Evolutionary conservation across 2,888 invertebrate genomes (phyloP), one percentile per base, ranked within the genome.

Genomic region (Deroplatys truncata): DNA sequence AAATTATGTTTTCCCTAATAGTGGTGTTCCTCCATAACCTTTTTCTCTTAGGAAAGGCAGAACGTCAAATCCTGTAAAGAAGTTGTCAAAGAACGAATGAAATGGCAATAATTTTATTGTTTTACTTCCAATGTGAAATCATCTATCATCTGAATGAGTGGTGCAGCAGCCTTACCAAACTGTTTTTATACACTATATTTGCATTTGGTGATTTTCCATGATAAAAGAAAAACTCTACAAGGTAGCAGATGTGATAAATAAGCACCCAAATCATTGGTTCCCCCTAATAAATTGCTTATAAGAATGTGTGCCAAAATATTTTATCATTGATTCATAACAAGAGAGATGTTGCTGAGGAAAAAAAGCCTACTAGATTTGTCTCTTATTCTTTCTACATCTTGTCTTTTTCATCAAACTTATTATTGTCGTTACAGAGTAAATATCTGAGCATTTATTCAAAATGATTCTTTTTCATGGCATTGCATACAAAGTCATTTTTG

Each of bases 271-370:
- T n/a, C n/a, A n/a, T n/a, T n/a, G n/a, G n/a, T n/a, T n/a, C n/a
- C n/a, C n/a, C n/a, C n/a, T n/a, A n/a, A n/a, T n/a, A n/a, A n/a
- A n/a, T n/a, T n/a, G n/a, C n/a, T n/a, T n/a, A n/a, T n/a, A n/a
- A n/a, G n/a, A n/a, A n/a, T 92, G 92, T 90, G 91, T 90, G 84
- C 92, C 92, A 92, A 92, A 93, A 92, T 93, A 92, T 82, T 91
- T 90, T 3, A 92, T 91, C 92, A 93, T 92, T 56, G 91, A 90
- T 90, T 93, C 92, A 91, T 93, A 92, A 90, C 91, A 90, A 25
- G 90, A 89, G 16, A 91, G 87, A 43, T 91, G 72, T 88, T 91
- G 91, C 84, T 90, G 88, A 16, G 91, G 91, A 83, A 91, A 90
- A 90, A 91, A 90, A 90, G 85, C 72, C 88, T 84, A 31, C 92